Percentiles rank a stretch among this genome's conserved stretches.
These are phyloP conservation scores for Drepana arcuata DNA, from an alignment of 1,140 invertebrate species.

Conservation along the genomic window DNA sequence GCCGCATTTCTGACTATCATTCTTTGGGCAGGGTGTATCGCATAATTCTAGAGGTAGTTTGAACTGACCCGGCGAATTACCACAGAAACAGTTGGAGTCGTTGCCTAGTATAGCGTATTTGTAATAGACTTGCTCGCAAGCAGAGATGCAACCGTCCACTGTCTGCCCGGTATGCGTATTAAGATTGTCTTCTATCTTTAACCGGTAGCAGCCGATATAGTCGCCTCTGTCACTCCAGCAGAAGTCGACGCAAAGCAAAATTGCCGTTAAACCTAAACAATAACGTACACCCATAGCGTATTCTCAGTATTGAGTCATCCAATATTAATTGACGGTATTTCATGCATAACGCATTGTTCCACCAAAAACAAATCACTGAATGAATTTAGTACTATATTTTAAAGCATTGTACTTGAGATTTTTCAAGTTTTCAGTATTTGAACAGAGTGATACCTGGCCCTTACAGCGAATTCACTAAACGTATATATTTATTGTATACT, in stretches of 20 bases:
- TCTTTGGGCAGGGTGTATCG: slow-evolving; percentile 64
- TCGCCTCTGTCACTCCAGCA: slow-evolving; percentile 41
- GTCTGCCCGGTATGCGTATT: slow-evolving; percentile 59
- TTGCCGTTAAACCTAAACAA: slow-evolving; percentile 15
- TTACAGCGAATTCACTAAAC: too few relatives aligned
- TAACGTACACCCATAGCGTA: slow-evolving; percentile 43
- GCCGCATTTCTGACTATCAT: slow-evolving; percentile 70
- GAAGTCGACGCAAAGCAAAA: slow-evolving; percentile 15
- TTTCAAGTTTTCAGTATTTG: too few relatives aligned
- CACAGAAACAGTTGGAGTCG: slow-evolving; percentile 61
- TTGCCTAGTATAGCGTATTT: slow-evolving; percentile 59
- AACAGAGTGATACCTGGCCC: too few relatives aligned
- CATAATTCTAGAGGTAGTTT: slow-evolving; percentile 44
- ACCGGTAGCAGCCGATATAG: slow-evolving; percentile 51
- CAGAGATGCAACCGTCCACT: slow-evolving; percentile 55
- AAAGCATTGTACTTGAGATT: too few relatives aligned
- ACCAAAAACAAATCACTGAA: too few relatives aligned
- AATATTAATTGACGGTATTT: slow-evolving; percentile 14
- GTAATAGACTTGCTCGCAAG: slow-evolving; percentile 62
- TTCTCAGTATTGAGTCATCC: slow-evolving; percentile 33
- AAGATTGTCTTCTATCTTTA: slow-evolving; percentile 37
- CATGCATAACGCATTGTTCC: too few relatives aligned
- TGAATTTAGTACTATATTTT: too few relatives aligned
- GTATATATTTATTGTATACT: too few relatives aligned
- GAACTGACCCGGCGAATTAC: slow-evolving; percentile 43